Evolutionary conservation across 2,888 invertebrate genomes (phyloP).

Genomic region (Ophioninae sp.): DNA sequence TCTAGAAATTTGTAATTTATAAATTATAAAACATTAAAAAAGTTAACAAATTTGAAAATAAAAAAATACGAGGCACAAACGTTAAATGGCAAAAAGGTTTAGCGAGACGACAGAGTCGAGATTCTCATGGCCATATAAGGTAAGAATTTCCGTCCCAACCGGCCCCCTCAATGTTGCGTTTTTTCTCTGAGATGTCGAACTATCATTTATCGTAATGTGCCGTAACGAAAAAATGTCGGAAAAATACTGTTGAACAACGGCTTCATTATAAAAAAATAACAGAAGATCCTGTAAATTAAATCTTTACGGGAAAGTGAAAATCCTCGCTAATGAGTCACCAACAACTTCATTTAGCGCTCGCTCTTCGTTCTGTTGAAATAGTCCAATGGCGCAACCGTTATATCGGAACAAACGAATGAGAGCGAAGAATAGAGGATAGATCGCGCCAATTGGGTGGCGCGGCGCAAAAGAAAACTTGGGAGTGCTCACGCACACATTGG

Average conservation of each 20-base stretch:
- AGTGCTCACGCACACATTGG: conserved; percentile 23
- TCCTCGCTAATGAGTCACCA: conserved; percentile 42
- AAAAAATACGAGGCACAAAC: no score
- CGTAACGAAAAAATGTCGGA: background rate
- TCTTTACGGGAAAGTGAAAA: conserved; percentile 26
- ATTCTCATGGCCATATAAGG: conserved; percentile 59
- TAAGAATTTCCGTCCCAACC: conserved; percentile 41
- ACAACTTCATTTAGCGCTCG: conserved; percentile 8
- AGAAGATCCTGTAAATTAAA: conserved; percentile 19
- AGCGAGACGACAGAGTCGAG: background rate
- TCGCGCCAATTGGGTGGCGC: conserved; percentile 15
- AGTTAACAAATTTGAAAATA: no score
- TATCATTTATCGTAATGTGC: background rate
- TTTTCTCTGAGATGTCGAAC: conserved; percentile 4
- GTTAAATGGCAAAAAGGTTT: no score
- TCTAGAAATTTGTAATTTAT: no score
- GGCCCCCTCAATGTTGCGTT: background rate
- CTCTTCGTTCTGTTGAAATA: conserved; percentile 14
- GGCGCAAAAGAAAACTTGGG: conserved; percentile 28
- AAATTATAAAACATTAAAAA: no score
- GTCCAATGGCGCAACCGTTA: conserved; percentile 15
- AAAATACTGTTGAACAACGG: background rate
- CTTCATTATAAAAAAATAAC: background rate
- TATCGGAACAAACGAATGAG: conserved; percentile 23
- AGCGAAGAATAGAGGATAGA: background rate